phyloP scores from a whole-genome alignment of 2,113 vertebrate genomes.

The Clinocottus analis region DNA sequence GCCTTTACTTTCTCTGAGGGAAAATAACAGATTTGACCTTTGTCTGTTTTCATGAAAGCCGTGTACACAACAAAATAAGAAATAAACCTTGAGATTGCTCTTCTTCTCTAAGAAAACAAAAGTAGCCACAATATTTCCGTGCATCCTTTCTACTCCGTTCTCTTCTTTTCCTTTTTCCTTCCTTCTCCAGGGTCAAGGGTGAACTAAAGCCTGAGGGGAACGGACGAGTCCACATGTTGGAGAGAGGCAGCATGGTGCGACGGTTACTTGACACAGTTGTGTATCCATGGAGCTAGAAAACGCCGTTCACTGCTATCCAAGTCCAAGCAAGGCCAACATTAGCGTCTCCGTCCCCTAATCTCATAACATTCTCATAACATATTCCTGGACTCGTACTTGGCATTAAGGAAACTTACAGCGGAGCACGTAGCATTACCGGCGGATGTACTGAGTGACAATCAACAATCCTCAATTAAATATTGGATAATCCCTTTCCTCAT shows the following conservation, averaged over 20 bases:
- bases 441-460: constrained; percentile 37
- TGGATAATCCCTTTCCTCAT: constrained; percentile 51
- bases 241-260: neutral
- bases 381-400: constrained; percentile 19
- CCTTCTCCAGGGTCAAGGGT: constrained; percentile 28
- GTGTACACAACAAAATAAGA: constrained; percentile 34
- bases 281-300: constrained; percentile 26
- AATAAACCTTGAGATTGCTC: constrained; percentile 31
- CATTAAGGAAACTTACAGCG: constrained; percentile 28
- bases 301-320: constrained; percentile 9
- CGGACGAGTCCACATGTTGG: constrained; percentile 20
- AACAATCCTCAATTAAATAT: constrained; percentile 53
- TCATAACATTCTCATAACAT: constrained; percentile 17
- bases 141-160: neutral
- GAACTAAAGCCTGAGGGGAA: constrained; percentile 16
- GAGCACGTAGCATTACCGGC: constrained; percentile 1
- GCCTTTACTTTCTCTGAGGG: constrained; percentile 66
- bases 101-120: constrained; percentile 14
- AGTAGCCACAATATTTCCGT: constrained; percentile 17
- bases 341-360: constrained; percentile 17
- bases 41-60: constrained; percentile 59
- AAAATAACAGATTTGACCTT: constrained; percentile 79
- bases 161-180: neutral
- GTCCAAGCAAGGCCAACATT: constrained; percentile 21
- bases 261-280: constrained; percentile 16